Base-by-base conservation (phyloP, 2,888 invertebrate species). In the Diarsia rubi region DNA sequence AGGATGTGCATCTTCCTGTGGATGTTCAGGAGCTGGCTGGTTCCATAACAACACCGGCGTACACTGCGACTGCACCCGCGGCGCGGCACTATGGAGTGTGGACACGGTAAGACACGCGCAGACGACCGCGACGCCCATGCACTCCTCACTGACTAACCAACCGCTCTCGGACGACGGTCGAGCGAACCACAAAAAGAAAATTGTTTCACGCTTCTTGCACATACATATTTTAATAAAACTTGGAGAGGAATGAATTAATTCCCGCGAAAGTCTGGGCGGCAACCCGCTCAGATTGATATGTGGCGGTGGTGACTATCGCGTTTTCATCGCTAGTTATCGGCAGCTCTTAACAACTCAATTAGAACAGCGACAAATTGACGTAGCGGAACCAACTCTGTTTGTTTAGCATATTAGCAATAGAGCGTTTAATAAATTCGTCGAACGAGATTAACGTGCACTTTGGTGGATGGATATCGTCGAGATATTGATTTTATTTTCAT, bases 181-280 rank as follows among this genome's bases (percentile, higher is more conserved):
- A 89, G 86, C 90, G 90, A 85, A 90, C 91, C 91, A 92, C 91
- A 95, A 94, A 95, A 96, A 96, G 96, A 95, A 96, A 96, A 95
- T 95, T 93, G 92, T 93, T 96, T 95, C 95, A 96, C 95, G 96
- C 94, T 94, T 92, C 92, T 91, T 95, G 96, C 95, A 93, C 94
- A 92, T 92, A 93, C 94, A 94, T 94, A 93, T 94, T 94, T 94
- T 94, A 95, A 94, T 94, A 95, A 94, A 94, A 91, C 89, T 89
- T 88, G 88, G 91, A 92, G 93, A 93, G 91, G 93, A 95, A 95
- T 95, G 93, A 94, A 95, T 96, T 94, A 94, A 89, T 92, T 90
- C 92, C 88, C 91, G 95, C 95, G 96, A 96, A 96, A 96, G 96
- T 96, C 93, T 91, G 89, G 92, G 91, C 91, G 88, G 92, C 89